Base-by-base conservation (phyloP, 2,797 vertebrate species). In the Coregonus ussuriensis region DNA sequence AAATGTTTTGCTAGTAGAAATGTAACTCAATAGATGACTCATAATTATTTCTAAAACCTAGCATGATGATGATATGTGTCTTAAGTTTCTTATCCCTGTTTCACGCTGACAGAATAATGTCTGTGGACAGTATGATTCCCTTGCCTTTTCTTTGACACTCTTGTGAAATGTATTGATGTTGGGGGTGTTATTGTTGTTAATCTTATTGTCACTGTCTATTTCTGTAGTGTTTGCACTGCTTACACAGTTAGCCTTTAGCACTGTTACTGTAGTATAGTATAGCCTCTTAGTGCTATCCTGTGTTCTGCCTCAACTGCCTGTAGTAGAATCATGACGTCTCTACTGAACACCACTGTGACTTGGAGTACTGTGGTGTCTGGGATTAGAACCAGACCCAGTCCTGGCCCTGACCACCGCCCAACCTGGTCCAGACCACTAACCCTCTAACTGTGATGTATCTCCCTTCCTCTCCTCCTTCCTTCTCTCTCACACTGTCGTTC, bases 321-420 rank as follows among this genome's bases (percentile, higher is more conserved):
- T 16, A 74, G 88, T 80, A 79, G 84, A 86, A 79, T 6, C n/a
- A 54, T 79, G 74, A 86, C 16, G 14, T 56, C 56, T 62, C 56
- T 21, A 62, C 59, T 62, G 59, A 11, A 62, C n/a, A 62, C 21
- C n/a, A 21, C 59, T 16, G n/a, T 62, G 59, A 62, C 9, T 47
- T 62, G 59, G 21, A 25, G 21, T 51, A 33, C 71, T 79, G 76
- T n/a, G 68, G 68, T 70, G 68, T 70, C 84, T 86, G 82, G 89
- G 79, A 85, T 76, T 79, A 7, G 87, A 84, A 79, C 77, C 85
- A 86, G 91, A 75, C 84, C 84, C n/a, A 31, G 33, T 62, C 66
- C 69, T 71, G 41, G 37, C 31, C 16, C 7, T 15, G 37, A 35
- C 59, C 59, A 62, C 59, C n/a, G 3, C 33, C 70, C 70, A 0